These are phyloP conservation scores for Pseudoatta argentina DNA, from an alignment of 1,140 invertebrate species.

Conservation along the genomic window DNA sequence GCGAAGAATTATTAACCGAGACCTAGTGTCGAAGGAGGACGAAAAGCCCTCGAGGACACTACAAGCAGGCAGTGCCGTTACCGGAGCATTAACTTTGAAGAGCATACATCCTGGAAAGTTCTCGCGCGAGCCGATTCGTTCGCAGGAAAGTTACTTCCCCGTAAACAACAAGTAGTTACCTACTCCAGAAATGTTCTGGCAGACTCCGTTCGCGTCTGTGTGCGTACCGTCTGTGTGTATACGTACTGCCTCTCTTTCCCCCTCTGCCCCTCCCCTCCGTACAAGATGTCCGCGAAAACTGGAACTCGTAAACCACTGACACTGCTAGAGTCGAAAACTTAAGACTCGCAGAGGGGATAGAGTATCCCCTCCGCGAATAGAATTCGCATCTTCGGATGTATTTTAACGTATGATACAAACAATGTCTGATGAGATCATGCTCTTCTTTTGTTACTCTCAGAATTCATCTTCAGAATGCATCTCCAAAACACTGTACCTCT, in stretches of 20 bases:
- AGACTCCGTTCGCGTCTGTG: slow-evolving; percentile 6
- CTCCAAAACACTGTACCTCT: not conserved
- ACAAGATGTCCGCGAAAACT: too few species aligned
- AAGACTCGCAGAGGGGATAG: slow-evolving; percentile 39
- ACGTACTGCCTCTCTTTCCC: too few species aligned
- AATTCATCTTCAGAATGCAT: slow-evolving; percentile 11
- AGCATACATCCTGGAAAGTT: slow-evolving; percentile 83
- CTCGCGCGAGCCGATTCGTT: slow-evolving; percentile 81
- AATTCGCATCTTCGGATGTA: slow-evolving; percentile 66
- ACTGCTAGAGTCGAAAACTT: slow-evolving; percentile 73
- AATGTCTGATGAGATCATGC: not conserved
- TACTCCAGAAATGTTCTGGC: slow-evolving; percentile 76
- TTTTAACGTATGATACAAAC: slow-evolving; percentile 60
- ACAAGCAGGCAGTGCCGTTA: slow-evolving; percentile 67
- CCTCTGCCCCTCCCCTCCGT: too few species aligned
- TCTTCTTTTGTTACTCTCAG: not conserved
- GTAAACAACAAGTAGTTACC: slow-evolving; percentile 84
- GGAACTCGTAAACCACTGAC: too few species aligned
- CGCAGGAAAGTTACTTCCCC: slow-evolving; percentile 81
- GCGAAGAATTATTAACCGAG: slow-evolving; percentile 47
- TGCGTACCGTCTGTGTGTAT: too few species aligned
- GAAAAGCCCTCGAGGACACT: slow-evolving; percentile 53
- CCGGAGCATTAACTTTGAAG: slow-evolving; percentile 81
- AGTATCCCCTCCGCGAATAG: not conserved
- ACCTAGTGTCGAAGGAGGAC: slow-evolving; percentile 55